A percentile compares a stretch with the other conserved stretches of the same genome.
These are phyloP conservation scores for Epinephelus moara DNA, from an alignment of 2,113 vertebrate species.

Conservation along the genomic window DNA sequence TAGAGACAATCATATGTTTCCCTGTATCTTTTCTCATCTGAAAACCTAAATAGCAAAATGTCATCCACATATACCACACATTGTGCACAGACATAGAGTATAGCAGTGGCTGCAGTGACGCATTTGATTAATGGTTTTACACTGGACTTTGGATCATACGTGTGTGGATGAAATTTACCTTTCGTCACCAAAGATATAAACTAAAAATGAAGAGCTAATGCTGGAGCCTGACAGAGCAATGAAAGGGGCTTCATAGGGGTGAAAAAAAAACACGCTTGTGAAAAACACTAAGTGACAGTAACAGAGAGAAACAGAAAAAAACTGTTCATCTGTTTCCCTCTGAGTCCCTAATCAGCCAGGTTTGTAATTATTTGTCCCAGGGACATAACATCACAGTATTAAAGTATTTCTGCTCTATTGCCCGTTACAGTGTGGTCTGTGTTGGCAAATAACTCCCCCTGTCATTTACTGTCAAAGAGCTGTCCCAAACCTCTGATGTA, in stretches of 20 bases:
- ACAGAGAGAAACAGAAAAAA: background rate
- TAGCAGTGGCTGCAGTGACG: background rate
- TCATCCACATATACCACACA: background rate
- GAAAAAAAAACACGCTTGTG: background rate
- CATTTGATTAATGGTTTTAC: background rate
- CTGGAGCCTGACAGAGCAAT: background rate
- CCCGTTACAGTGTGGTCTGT: conserved; percentile 4
- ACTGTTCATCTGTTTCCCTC: background rate
- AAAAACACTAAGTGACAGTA: background rate
- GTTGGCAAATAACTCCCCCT: conserved; percentile 13
- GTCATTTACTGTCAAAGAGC: conserved; percentile 33
- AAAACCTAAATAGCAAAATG: background rate
- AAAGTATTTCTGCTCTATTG: background rate
- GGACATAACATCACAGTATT: background rate
- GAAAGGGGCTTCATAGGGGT: background rate
- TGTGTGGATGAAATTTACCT: background rate
- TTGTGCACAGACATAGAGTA: background rate
- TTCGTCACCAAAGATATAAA: background rate
- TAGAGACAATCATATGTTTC: background rate
- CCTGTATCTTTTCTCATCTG: background rate
- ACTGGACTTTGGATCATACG: background rate
- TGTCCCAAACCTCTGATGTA: conserved; percentile 36
- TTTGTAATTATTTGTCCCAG: background rate
- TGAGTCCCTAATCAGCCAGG: background rate
- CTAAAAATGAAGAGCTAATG: background rate